Base-by-base conservation (phyloP, 2,888 invertebrate genomes). In the Gryllus longicercus region DNA sequence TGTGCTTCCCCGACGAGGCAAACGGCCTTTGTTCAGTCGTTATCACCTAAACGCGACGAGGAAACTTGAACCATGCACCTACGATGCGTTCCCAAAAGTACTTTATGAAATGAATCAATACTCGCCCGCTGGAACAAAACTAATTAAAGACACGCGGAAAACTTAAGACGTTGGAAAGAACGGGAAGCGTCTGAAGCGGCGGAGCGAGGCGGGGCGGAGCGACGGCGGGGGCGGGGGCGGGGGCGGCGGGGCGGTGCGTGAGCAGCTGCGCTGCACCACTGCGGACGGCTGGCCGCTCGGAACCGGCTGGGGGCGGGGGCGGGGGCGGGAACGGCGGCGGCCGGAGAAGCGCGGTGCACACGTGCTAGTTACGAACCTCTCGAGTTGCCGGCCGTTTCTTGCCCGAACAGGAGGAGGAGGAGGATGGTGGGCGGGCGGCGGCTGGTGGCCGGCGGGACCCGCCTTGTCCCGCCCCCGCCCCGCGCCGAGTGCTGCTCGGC, bases 361-460 rank as follows among this genome's bases (percentile, higher is more conserved):
- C 63, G 63, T 63, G 63, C 63, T 63, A n/a, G 63, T 63, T 63
- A 63, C 63, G 63, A n/a, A 63, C 63, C 63, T 63, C 63, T 63
- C 63, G n/a, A 63, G 63, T 63, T 63, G 63, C 16, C 63, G 63
- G 63, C 63, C 63, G 63, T n/a, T 63, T 63, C 63, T 63, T 63
- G 63, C 63, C 63, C 16, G 63, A 18, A n/a, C 63, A n/a, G 8
- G 16, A 18, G 63, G 63, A 63, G 14, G 63, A 0, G 63, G 63
- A 18, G 16, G 63, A 18, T 3, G 63, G 11, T 63, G 63, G 16
- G 3, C 63, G 63, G 63, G 63, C 63, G 63, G n/a, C 16, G 14
- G 16, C 63, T 38, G 38, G 38, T 38, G 38, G 38, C 16, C 16
- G 63, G 63, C 63, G 63, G n/a, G 63, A n/a, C 16, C 63, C n/a